Conservation (phyloP, 2,888 invertebrate species). For the Peribatodes rhomboidaria region DNA sequence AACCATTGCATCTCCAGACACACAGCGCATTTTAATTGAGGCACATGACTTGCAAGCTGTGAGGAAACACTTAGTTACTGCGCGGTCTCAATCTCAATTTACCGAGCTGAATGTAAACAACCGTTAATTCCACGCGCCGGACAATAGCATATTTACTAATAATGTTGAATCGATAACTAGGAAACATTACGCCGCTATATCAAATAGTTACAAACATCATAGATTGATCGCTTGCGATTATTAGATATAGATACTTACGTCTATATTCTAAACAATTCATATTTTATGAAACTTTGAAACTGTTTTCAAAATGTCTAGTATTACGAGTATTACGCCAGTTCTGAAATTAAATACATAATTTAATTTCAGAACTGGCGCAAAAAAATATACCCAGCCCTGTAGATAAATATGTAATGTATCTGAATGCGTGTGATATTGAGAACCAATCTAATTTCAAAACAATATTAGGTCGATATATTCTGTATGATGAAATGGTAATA, state of each 20-base stretch:
- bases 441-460: background rate
- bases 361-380: background rate
- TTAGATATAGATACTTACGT: background rate
- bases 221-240: background rate
- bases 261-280: background rate
- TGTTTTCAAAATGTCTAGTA: too few relatives aligned
- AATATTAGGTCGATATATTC: background rate
- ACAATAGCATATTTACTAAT: constrained; percentile 53
- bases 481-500: background rate
- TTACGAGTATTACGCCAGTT: too few relatives aligned
- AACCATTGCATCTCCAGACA: constrained; percentile 34
- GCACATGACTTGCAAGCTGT: constrained; percentile 48
- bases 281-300: background rate
- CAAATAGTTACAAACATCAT: constrained; percentile 5
- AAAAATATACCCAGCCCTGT: background rate
- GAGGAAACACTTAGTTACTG: constrained; percentile 57
- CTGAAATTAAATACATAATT: too few relatives aligned
- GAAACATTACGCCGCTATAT: constrained; percentile 20
- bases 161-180: constrained; percentile 21
- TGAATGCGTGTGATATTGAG: background rate
- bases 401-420: background rate
- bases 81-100: constrained; percentile 57
- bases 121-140: constrained; percentile 44
- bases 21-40: constrained; percentile 37
- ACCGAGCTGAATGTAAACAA: constrained; percentile 58